Percentiles rank a stretch among this genome's conserved stretches.
Conservation (phyloP, 2,797 vertebrate genomes). For the Syncerus caffer region DNA sequence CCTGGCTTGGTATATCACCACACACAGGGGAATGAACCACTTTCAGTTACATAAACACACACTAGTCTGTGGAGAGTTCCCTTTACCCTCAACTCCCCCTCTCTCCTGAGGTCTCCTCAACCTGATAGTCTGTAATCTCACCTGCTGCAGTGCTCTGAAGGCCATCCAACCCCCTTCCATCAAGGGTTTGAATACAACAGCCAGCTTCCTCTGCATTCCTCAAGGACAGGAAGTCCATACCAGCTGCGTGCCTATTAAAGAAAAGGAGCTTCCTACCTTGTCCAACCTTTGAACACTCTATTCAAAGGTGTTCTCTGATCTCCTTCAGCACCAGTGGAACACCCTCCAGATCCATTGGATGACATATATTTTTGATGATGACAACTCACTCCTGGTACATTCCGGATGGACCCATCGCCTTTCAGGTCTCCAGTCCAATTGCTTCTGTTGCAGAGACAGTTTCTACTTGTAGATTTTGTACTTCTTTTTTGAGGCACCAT, state of each 20-base stretch:
- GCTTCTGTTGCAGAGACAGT: conserved; percentile 90
- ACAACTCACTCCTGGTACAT: conserved; percentile 88
- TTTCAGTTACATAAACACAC: not conserved
- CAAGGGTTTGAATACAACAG: conserved; percentile 84
- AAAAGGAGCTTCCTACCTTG: conserved; percentile 92
- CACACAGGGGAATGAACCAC: not conserved
- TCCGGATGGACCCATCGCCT: conserved; percentile 83
- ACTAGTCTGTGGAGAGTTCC: not conserved
- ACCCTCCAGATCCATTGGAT: conserved; percentile 92
- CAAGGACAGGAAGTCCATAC: conserved; percentile 89
- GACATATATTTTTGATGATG: conserved; percentile 91
- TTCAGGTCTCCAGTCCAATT: conserved; percentile 92
- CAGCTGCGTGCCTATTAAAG: conserved; percentile 91
- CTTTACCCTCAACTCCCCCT: conserved; percentile 78
- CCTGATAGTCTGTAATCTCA: conserved; percentile 91
- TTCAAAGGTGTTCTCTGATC: conserved; percentile 90
- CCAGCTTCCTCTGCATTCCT: conserved; percentile 89
- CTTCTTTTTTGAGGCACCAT: conserved; percentile 92
- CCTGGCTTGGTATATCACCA: not conserved
- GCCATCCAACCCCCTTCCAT: conserved; percentile 91
- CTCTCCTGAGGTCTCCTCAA: conserved; percentile 92
- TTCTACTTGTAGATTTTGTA: conserved; percentile 91
- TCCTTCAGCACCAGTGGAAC: conserved; percentile 92
- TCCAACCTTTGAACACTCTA: conserved; percentile 92
- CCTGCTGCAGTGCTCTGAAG: conserved; percentile 90